Evolutionary conservation across 53 echinoderm and acorn worm genomes (phyloP).

Genomic region (Astropecten irregularis): DNA sequence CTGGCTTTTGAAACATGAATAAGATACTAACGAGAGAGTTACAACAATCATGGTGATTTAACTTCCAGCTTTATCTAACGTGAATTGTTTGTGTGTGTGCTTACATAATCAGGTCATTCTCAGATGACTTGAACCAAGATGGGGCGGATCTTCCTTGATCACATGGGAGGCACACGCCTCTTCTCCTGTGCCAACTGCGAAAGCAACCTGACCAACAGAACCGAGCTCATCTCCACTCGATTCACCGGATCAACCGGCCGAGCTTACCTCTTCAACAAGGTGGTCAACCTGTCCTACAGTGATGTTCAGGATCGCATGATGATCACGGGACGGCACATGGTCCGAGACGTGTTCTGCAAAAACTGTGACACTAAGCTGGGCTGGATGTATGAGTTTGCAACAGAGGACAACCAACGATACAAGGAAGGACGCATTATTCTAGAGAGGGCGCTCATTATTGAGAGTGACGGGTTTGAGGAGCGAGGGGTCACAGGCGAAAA

Average conservation of each 20-base stretch:
- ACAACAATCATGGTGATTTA: too few relatives aligned
- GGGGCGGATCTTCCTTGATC: constrained; percentile 94
- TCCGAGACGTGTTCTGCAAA: constrained; percentile 95
- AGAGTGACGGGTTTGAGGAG: constrained; percentile 94
- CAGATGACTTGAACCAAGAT: constrained; percentile 55
- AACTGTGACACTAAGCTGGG: constrained; percentile 96
- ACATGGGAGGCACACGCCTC: constrained; percentile 94
- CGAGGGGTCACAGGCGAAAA: constrained; percentile 31
- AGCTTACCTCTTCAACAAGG: constrained; percentile 97
- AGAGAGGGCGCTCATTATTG: constrained; percentile 95
- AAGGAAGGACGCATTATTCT: constrained; percentile 91
- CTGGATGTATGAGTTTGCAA: constrained; percentile 99
- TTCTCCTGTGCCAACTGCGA: constrained; percentile 96
- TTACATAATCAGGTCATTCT: too few relatives aligned
- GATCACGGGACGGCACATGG: constrained; percentile 97
- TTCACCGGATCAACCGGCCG: constrained; percentile 94
- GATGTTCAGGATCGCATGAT: constrained; percentile 97
- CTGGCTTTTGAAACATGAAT: too few relatives aligned
- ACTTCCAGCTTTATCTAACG: too few relatives aligned
- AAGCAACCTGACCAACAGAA: constrained; percentile 84
- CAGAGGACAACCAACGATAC: constrained; percentile 96
- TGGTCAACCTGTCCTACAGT: constrained; percentile 90
- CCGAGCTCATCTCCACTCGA: constrained; percentile 87
- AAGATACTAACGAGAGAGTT: too few relatives aligned
- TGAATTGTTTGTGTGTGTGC: too few relatives aligned